Conservation (phyloP, 2,113 vertebrate genomes). For the Alligator sinensis region DNA sequence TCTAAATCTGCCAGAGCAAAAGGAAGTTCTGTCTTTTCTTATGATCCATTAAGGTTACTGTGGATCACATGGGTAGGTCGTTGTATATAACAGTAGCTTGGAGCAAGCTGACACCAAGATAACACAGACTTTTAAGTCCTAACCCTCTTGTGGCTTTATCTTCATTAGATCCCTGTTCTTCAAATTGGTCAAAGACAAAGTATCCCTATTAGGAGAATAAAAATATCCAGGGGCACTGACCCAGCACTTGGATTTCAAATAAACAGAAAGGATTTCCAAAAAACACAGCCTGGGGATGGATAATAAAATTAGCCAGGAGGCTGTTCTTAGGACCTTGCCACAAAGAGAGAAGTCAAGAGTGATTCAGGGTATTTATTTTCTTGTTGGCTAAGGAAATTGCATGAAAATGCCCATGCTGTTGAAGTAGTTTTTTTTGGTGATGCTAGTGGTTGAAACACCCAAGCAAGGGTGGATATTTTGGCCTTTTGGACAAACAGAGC, state of each 20-base stretch:
- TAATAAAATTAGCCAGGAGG: slow-evolving; percentile 4
- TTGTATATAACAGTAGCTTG: not conserved
- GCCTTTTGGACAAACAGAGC: slow-evolving; percentile 37
- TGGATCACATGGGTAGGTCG: not conserved
- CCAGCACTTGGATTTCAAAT: not conserved
- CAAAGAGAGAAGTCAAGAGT: not conserved
- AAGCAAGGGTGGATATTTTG: slow-evolving; percentile 61
- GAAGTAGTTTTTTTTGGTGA: slow-evolving; percentile 49
- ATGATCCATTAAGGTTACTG: not conserved
- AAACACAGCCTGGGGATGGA: not conserved
- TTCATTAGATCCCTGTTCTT: not conserved
- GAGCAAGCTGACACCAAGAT: not conserved
- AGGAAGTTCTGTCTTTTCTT: not conserved
- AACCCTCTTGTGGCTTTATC: not conserved
- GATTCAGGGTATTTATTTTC: slow-evolving; percentile 5
- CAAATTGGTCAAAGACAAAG: not conserved
- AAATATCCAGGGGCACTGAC: not conserved
- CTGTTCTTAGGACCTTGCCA: not conserved
- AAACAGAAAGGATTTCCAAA: slow-evolving; percentile 1
- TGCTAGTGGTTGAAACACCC: slow-evolving; percentile 68
- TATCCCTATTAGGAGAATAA: slow-evolving; percentile 19
- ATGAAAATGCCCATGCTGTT: slow-evolving; percentile 49
- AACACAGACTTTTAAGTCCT: not conserved
- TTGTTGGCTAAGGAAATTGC: slow-evolving; percentile 25
- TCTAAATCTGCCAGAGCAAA: not conserved